Evolutionary conservation across 1,140 invertebrate genomes (phyloP).

Genomic region (Orussus abietinus): DNA sequence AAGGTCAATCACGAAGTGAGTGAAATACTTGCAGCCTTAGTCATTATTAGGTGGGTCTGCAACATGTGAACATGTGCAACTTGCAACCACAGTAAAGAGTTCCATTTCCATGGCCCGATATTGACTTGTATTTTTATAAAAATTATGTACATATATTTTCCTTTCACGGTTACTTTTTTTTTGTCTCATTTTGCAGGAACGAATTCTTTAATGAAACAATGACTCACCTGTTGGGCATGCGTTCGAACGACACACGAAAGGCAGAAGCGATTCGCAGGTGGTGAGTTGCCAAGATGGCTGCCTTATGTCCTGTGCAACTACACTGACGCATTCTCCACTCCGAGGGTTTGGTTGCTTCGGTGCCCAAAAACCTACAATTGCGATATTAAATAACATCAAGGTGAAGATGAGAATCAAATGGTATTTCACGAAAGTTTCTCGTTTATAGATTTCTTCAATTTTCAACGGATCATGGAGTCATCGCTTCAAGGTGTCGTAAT

Average conservation of each 20-base stretch:
- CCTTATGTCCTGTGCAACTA: constrained; percentile 67
- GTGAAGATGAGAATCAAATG: neutral
- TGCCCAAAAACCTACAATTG: constrained; percentile 76
- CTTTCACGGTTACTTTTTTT: constrained; percentile 2
- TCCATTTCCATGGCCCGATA: too few species aligned
- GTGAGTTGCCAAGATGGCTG: constrained; percentile 87
- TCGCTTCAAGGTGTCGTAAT: too few species aligned
- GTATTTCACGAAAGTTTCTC: too few species aligned
- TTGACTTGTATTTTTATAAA: constrained; percentile 3
- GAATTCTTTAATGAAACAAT: neutral
- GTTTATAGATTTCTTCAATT: too few species aligned
- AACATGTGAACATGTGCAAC: too few species aligned
- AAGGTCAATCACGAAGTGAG: too few species aligned
- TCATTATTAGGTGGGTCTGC: too few species aligned
- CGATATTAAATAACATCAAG: neutral
- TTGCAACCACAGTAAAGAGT: too few species aligned
- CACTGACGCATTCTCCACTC: constrained; percentile 84
- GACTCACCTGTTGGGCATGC: constrained; percentile 84
- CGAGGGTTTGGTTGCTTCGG: constrained; percentile 79
- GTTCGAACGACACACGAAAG: constrained; percentile 87
- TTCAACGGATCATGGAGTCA: constrained; percentile 8
- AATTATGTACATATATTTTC: constrained; percentile 5
- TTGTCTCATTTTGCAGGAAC: constrained; percentile 1
- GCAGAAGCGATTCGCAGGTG: constrained; percentile 88
- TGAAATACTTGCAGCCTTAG: too few species aligned